Evolutionary conservation across 2,797 vertebrate genomes (phyloP), one percentile per base, ranked within the genome.

Genomic region (Echeneis naucrates): DNA sequence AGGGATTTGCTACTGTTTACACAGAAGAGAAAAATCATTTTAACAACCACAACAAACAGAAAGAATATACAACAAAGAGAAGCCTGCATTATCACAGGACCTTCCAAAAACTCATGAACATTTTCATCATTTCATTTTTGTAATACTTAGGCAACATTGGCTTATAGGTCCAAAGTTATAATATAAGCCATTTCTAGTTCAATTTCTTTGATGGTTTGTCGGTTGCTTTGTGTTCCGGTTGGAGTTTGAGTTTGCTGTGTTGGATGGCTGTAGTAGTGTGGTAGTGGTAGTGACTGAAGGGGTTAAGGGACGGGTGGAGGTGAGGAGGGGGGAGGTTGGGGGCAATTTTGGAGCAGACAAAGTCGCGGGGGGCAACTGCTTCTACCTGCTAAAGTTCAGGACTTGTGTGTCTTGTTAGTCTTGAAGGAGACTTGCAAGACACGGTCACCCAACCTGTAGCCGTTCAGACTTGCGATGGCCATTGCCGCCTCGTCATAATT

Each of bases 81-180:
- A 93, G 96, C 97, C 97, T 97, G 97, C 91, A 95, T 96, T 95
- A 95, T 95, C 94, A 96, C 96, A 98, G 97, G 96, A 95, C 94
- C 96, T 97, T 95, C 96, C 58, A 72, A 88, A 87, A 98, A 99
- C 92, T 91, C 82, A 93, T 94, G 88, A 91, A 93, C 92, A 92
- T 93, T 94, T 94, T 93, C 87, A 90, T 92, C 90, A 90, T 93
- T 93, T 91, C 95, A 95, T 93, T 94, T 98, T 97, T 96, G 96
- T 98, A 98, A 98, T 99, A 99, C 97, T 99, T 98, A 99, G 97
- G 98, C 98, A 99, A 98, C 98, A 95, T 96, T 98, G 98, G 98
- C 98, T 99, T 99, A 99, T 98, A 98, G 98, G 97, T 99, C 98
- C 98, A 98, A 98, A 97, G 96, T 98, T 98, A 97, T 94, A 97